Percentiles rank a stretch among this genome's conserved stretches.
These are phyloP conservation scores for Galeruca laticollis DNA, from an alignment of 2,888 invertebrate genomes.

Conservation along the genomic window DNA sequence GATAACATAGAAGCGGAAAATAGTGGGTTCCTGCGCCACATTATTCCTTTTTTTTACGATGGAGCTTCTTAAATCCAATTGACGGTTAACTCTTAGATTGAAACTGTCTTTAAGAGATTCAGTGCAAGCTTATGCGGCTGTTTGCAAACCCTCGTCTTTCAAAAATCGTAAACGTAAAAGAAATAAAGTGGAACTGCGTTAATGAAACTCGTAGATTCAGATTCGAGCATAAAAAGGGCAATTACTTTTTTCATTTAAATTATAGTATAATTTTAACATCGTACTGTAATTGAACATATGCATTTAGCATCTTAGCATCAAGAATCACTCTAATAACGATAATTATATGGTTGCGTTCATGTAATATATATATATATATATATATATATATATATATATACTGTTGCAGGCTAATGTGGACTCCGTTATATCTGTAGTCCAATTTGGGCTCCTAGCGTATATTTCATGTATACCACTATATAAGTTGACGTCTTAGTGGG, in stretches of 20 bases:
- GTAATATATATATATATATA: too few species aligned
- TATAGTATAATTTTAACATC: too few species aligned
- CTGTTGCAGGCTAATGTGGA: too few species aligned
- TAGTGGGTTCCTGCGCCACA: slow-evolving; percentile 14
- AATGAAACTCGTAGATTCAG: neutral
- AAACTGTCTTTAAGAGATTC: slow-evolving; percentile 9
- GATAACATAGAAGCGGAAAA: slow-evolving; percentile 16
- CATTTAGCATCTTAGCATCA: too few species aligned
- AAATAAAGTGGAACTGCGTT: neutral
- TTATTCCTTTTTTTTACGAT: slow-evolving; percentile 12
- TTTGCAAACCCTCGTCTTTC: neutral
- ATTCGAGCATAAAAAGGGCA: neutral
- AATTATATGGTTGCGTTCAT: too few species aligned
- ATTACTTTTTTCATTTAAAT: neutral
- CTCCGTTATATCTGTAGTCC: too few species aligned
- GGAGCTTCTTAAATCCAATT: slow-evolving; percentile 14
- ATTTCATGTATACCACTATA: too few species aligned
- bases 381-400: too few species aligned
- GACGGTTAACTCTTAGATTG: neutral
- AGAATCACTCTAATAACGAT: too few species aligned
- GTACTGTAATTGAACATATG: too few species aligned
- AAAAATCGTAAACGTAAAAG: slow-evolving; percentile 1
- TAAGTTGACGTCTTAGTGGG: too few species aligned
- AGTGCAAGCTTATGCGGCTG: neutral
- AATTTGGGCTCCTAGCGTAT: too few species aligned